Conservation (phyloP, 2,797 vertebrate species). For the Liparis tanakae region DNA sequence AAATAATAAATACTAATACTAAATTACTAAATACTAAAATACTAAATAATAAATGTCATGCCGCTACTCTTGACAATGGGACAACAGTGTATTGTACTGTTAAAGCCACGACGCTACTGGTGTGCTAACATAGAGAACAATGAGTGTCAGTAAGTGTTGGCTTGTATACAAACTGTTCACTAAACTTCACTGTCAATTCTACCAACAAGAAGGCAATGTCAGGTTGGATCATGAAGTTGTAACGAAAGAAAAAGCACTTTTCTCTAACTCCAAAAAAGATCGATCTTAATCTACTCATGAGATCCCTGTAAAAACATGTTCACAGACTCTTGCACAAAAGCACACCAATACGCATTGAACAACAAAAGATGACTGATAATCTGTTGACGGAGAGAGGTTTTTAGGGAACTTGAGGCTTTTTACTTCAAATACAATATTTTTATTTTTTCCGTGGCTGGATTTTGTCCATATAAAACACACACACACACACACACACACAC, state of each 20-base stretch:
- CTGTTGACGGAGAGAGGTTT: conserved; percentile 26
- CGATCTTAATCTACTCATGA: conserved; percentile 40
- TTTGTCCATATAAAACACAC: not conserved
- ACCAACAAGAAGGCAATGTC: not conserved
- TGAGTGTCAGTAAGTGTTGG: not conserved
- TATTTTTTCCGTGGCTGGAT: conserved; percentile 1
- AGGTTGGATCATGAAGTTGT: conserved; percentile 13
- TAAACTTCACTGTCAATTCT: not conserved
- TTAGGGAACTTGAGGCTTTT: conserved; percentile 13
- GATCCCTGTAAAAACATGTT: conserved; percentile 17
- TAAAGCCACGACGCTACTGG: not conserved
- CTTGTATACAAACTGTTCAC: not conserved
- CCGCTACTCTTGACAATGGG: not conserved
- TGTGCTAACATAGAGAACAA: not conserved
- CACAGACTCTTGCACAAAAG: not conserved
- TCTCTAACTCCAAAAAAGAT: conserved; percentile 14
- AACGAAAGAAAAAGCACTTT: conserved; percentile 10
- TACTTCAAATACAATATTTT: conserved; percentile 4
- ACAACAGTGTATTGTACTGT: not conserved
- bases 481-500: not conserved
- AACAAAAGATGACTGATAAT: conserved; percentile 14
- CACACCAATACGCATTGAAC: conserved; percentile 6
- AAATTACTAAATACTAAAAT: too few species aligned
- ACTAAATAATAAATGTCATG: too few species aligned
- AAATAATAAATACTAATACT: too few species aligned